phyloP scores from a whole-genome alignment of 2,113 vertebrate genomes.

The Cervus canadensis region DNA sequence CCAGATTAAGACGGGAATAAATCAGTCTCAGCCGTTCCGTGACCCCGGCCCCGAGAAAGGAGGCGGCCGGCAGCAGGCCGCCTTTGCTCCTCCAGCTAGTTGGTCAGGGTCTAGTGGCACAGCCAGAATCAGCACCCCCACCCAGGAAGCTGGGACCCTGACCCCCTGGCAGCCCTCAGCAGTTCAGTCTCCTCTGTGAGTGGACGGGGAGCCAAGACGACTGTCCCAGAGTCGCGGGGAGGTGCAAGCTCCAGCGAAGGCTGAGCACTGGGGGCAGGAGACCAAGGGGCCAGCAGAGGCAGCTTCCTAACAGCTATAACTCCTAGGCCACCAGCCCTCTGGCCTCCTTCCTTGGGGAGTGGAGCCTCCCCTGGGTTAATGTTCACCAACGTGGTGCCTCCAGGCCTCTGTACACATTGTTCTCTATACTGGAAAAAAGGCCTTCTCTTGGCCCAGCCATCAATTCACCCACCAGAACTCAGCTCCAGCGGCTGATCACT shows the following conservation, averaged over 20 bases:
- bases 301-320: neutral
- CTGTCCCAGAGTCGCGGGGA: neutral
- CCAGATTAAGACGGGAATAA: constrained; percentile 32
- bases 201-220: neutral
- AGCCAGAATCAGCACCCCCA: neutral
- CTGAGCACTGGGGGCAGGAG: neutral
- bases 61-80: neutral
- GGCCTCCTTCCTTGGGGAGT: neutral
- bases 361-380: neutral
- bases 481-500: neutral
- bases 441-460: neutral
- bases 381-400: neutral
- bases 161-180: neutral
- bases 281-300: neutral
- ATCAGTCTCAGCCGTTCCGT: neutral
- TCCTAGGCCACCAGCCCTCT: neutral
- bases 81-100: neutral
- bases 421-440: neutral
- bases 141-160: neutral
- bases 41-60: constrained; percentile 11
- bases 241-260: neutral
- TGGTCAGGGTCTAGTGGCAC: neutral
- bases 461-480: neutral
- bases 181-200: neutral
- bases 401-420: neutral